Conservation (phyloP, 2,797 vertebrate genomes). For the Myotis myotis region DNA sequence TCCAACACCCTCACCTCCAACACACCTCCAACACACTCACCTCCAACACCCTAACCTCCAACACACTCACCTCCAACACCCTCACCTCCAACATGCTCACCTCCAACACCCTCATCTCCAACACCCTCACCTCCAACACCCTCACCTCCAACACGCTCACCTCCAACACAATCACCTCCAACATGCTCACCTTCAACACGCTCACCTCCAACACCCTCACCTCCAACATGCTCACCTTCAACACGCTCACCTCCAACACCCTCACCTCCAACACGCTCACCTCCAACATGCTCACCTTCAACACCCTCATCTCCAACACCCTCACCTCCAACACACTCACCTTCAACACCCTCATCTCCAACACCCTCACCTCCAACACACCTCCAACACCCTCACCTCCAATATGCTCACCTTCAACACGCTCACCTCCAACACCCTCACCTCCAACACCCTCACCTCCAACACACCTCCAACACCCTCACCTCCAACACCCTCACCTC, state of each 20-base stretch:
- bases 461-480: background rate
- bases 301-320: background rate
- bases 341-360: no score
- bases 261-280: background rate
- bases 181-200: background rate
- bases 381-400: no score
- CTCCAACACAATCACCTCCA: background rate
- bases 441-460: no score
- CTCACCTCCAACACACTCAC: no score
- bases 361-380: no score
- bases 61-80: background rate
- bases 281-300: background rate
- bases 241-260: background rate
- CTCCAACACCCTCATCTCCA: rapidly evolving
- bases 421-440: no score
- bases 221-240: background rate
- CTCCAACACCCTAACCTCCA: background rate
- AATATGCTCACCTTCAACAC: no score
- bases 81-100: background rate
- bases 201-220: background rate
- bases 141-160: no score
- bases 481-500: background rate
- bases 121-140: background rate
- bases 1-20: background rate
- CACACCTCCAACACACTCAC: no score